Evolutionary conservation across 2,888 invertebrate species (phyloP).

Genomic region (Zhuqinia jingwanae): DNA sequence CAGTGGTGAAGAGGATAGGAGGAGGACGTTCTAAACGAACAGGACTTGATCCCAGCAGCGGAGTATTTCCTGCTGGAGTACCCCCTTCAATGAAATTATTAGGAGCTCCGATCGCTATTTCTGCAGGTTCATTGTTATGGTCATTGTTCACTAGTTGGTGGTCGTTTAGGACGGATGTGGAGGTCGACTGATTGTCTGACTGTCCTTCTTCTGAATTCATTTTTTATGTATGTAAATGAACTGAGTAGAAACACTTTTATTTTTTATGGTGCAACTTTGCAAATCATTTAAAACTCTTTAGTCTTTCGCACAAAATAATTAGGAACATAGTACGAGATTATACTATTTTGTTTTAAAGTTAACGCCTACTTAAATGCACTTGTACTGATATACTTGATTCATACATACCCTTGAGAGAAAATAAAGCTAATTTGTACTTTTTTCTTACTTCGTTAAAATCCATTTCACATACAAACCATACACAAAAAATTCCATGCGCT

Average conservation of each 20-base stretch:
- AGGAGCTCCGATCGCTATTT: background rate
- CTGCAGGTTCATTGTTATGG: conserved; percentile 1
- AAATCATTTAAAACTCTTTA: too few relatives aligned
- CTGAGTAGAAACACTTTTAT: background rate
- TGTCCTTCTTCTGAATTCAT: conserved; percentile 8
- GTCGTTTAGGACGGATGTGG: conserved; percentile 21
- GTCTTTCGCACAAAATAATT: too few relatives aligned
- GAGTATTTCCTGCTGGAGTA: background rate
- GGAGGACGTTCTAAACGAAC: conserved; percentile 36
- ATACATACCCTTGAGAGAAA: too few relatives aligned
- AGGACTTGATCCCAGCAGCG: conserved; percentile 9
- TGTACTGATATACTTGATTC: too few relatives aligned
- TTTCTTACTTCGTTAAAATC: too few relatives aligned
- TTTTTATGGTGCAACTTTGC: background rate
- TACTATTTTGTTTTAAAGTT: too few relatives aligned
- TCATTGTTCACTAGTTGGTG: background rate
- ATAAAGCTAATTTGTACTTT: too few relatives aligned
- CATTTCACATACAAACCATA: background rate
- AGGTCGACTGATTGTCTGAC: conserved; percentile 2
- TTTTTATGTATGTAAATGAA: background rate
- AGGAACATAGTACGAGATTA: too few relatives aligned
- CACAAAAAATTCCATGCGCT: background rate
- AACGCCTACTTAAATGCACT: too few relatives aligned
- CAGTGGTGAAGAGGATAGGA: conserved; percentile 22
- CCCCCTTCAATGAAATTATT: background rate